Conservation (phyloP, 2,888 invertebrate genomes). For the Acrobasis consociella region DNA sequence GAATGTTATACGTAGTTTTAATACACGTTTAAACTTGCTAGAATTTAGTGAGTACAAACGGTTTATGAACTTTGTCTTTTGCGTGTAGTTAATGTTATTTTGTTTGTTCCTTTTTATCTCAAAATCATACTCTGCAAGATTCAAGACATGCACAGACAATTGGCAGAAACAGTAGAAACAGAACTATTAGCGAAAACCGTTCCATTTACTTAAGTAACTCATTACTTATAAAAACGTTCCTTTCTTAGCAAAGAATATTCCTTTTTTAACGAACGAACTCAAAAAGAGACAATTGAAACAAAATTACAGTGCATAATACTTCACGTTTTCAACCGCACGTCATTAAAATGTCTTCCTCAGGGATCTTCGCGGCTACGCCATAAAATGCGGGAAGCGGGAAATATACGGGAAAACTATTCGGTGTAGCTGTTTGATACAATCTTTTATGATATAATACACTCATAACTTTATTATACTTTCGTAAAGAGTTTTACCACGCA, state of each 20-base stretch:
- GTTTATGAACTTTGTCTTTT: no score
- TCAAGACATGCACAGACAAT: no score
- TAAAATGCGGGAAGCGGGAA: conserved; percentile 16
- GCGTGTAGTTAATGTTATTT: no score
- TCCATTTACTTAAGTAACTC: not conserved
- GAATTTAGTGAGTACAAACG: no score
- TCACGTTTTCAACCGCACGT: conserved; percentile 16
- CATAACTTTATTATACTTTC: conserved; percentile 9
- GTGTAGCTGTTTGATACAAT: conserved; percentile 13
- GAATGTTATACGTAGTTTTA: no score
- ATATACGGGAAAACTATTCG: conserved; percentile 15
- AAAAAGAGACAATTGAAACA: conserved; percentile 13
- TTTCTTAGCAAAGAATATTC: not conserved
- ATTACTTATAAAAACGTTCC: not conserved
- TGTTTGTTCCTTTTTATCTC: no score
- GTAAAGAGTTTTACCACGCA: not conserved
- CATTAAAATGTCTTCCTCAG: conserved; percentile 17
- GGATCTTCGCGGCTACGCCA: not conserved
- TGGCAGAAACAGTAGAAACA: not conserved
- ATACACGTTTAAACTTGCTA: no score
- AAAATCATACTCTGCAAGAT: no score
- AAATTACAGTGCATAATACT: conserved; percentile 4
- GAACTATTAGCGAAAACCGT: not conserved
- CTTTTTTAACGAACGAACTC: conserved; percentile 9
- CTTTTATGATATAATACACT: conserved; percentile 14